Conservation (phyloP, 2,113 vertebrate genomes). For the Engystomops pustulosus region DNA sequence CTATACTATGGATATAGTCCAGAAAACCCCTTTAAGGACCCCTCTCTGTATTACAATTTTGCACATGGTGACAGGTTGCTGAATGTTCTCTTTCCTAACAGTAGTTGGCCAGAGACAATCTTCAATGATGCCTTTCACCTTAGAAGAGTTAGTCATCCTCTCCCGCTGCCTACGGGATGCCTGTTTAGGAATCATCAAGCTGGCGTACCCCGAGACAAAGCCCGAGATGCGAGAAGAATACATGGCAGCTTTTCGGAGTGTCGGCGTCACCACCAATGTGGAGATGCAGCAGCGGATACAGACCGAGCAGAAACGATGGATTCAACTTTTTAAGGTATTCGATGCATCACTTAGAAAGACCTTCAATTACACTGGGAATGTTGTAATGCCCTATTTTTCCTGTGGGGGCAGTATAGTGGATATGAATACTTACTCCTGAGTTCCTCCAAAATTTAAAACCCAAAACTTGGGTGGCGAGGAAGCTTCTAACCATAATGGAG, state of each 20-base stretch:
- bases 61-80: too few species aligned
- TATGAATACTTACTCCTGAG: too few species aligned
- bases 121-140: slow-evolving; percentile 96
- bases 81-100: slow-evolving; percentile 46
- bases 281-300: slow-evolving; percentile 91
- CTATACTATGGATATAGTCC: too few species aligned
- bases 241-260: slow-evolving; percentile 87
- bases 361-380: too few species aligned
- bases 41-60: too few species aligned
- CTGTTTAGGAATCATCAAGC: slow-evolving; percentile 94
- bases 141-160: slow-evolving; percentile 86
- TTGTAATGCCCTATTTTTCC: too few species aligned
- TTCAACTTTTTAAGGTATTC: slow-evolving; percentile 94
- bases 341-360: too few species aligned
- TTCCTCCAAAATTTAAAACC: too few species aligned
- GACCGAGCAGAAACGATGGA: slow-evolving; percentile 91
- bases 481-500: too few species aligned
- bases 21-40: too few species aligned
- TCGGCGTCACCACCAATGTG: slow-evolving; percentile 86
- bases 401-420: too few species aligned
- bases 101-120: slow-evolving; percentile 85
- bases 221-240: slow-evolving; percentile 93
- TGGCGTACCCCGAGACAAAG: slow-evolving; percentile 95
- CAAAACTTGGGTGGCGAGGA: too few species aligned
- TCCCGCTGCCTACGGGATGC: slow-evolving; percentile 94